Conservation (phyloP, 2,113 vertebrate genomes). For the Oryzias javanicus region DNA sequence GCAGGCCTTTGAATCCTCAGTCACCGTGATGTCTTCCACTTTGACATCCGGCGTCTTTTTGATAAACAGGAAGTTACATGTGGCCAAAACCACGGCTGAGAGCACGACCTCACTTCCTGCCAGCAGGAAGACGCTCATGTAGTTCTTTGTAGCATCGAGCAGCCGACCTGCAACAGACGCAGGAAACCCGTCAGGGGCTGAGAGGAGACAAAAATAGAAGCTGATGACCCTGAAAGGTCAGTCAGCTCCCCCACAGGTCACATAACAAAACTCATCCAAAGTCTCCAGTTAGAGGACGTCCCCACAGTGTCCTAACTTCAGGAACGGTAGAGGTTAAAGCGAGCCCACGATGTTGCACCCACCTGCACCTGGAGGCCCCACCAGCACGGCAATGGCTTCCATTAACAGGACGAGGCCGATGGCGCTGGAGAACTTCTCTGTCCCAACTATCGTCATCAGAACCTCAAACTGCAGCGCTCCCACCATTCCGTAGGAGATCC, state of each 20-base stretch:
- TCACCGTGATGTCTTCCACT: constrained; percentile 73
- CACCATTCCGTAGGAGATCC: constrained; percentile 97
- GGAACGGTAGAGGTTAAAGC: too few species aligned
- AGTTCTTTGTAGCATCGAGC: constrained; percentile 83
- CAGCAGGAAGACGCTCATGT: constrained; percentile 90
- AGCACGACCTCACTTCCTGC: constrained; percentile 87
- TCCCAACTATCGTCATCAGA: constrained; percentile 95
- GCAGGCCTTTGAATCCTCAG: constrained; percentile 16
- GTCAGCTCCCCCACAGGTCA: too few species aligned
- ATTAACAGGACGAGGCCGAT: constrained; percentile 92
- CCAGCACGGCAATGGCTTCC: constrained; percentile 90
- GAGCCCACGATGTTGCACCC: constrained; percentile 29
- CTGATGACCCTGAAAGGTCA: too few species aligned
- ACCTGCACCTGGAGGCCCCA: constrained; percentile 93
- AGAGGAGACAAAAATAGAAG: not conserved
- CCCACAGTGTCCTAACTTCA: too few species aligned
- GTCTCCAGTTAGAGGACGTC: too few species aligned
- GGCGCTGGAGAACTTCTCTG: constrained; percentile 91
- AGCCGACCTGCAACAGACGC: constrained; percentile 80
- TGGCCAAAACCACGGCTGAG: constrained; percentile 82
- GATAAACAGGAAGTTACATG: constrained; percentile 86
- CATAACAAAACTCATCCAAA: too few species aligned
- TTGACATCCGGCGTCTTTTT: constrained; percentile 75
- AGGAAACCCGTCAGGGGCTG: not conserved
- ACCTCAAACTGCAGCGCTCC: constrained; percentile 97